Evolutionary conservation across 2,888 invertebrate genomes (phyloP), one percentile per base, ranked within the genome.

Genomic region (Dimorphilus gyrociliatus): DNA sequence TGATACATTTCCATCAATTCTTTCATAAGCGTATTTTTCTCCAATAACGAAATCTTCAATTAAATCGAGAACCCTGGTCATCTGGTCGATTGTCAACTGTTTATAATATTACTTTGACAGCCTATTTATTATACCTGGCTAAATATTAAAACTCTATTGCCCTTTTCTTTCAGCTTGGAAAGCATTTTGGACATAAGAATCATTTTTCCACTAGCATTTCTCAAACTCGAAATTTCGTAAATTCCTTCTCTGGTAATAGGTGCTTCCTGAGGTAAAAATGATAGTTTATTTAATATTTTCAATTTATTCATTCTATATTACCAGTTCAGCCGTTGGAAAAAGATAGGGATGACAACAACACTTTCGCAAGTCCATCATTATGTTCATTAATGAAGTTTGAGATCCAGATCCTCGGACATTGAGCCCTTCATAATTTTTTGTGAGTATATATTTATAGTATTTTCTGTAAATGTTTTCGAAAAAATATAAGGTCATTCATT

Each of bases 321-420:
- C 47, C 34, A 38, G 34, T 1, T 85, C 75, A 0, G 90, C 90
- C 1, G 82, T 82, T 0, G 88, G 82, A 63, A 94, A 92, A 25
- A 94, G 66, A 56, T 90, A 94, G 0, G 92, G 92, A 65, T 94
- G 92, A 56, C 94, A 94, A 55, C 90, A 92, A 56, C 92, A 92
- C 60, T 94, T 94, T 57, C 90, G 88, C 55, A 94, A 66, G 57
- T 94, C 92, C 92, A 94, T 92, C 81, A 94, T 86, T 16, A 94
- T 85, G 55, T 94, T 94, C 25, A 90, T 70, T 29, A 94, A 66
- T 0, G 90, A 90, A 18, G 88, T 85, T 48, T 65, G 55, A 19
- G 51, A 38, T 40, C 33, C 79, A 77, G 36, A 90, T 33, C 82
- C 79, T 64, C 81, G 86, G 0, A 88, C 80, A 64, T 90, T 92